These are phyloP conservation scores for Sceloporus undulatus DNA, from an alignment of 2,113 vertebrate species.

Conservation along the genomic window DNA sequence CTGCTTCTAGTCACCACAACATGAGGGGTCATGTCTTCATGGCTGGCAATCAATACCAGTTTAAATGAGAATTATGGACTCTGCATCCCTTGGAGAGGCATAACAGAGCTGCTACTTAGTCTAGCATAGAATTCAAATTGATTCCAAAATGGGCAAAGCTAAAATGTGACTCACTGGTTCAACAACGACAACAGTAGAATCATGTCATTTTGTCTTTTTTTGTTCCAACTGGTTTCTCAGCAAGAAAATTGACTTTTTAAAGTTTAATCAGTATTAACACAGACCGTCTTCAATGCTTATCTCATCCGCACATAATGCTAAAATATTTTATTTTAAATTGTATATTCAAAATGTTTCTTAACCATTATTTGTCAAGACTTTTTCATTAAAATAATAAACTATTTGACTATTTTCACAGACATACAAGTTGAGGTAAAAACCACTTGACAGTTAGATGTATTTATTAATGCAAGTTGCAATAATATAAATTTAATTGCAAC, in stretches of 20 bases:
- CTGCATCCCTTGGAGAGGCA: slow-evolving; percentile 45
- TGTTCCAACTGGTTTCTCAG: slow-evolving; percentile 22
- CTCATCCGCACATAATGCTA: neutral
- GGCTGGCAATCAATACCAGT: slow-evolving; percentile 62
- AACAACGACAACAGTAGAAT: slow-evolving; percentile 1
- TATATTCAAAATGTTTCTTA: neutral
- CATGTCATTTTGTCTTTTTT: slow-evolving; percentile 42
- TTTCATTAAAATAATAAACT: no score
- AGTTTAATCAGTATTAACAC: neutral
- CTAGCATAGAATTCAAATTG: slow-evolving; percentile 41
- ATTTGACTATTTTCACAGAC: no score
- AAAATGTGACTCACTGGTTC: slow-evolving; percentile 2
- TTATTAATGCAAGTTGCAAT: no score
- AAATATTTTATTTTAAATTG: neutral
- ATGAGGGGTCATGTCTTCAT: slow-evolving; percentile 58
- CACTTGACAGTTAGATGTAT: no score
- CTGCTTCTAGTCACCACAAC: slow-evolving; percentile 57
- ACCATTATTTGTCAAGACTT: neutral
- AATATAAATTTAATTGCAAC: no score
- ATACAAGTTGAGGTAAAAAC: no score
- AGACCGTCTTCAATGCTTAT: neutral
- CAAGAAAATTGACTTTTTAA: neutral
- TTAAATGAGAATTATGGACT: slow-evolving; percentile 60
- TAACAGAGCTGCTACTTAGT: slow-evolving; percentile 9
- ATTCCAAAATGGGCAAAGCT: slow-evolving; percentile 50